Conservation (phyloP, 2,113 vertebrate species). For the Sylvietta virens region DNA sequence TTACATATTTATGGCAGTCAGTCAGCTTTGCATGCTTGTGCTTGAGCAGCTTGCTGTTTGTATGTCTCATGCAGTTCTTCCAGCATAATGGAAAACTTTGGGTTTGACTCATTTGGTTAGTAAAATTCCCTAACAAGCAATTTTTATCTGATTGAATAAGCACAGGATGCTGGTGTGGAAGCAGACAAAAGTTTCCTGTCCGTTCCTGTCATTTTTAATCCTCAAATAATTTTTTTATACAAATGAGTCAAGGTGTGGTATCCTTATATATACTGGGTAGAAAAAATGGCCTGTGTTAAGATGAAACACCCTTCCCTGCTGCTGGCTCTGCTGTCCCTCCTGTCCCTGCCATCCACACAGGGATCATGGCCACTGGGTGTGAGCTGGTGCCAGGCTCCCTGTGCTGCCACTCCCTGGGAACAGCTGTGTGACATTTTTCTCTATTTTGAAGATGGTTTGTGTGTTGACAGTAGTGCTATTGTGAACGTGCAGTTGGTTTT, state of each 20-base stretch:
- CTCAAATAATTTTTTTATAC: background rate
- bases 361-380: background rate
- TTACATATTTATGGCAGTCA: background rate
- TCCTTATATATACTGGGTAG: background rate
- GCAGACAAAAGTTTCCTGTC: background rate
- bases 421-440: background rate
- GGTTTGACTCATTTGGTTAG: background rate
- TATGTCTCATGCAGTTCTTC: background rate
- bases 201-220: background rate
- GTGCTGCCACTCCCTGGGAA: background rate
- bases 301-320: background rate
- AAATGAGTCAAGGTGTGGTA: background rate
- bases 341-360: background rate
- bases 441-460: background rate
- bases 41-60: background rate
- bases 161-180: background rate
- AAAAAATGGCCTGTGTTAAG: background rate
- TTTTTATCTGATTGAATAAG: background rate
- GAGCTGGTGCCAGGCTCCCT: background rate
- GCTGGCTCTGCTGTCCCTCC: rapidly evolving
- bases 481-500: background rate
- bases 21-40: background rate
- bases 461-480: background rate
- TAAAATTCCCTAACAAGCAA: background rate
- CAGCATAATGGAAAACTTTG: background rate